phyloP scores from a whole-genome alignment of 2,888 invertebrate species.

The Hyposoter dolosus region DNA sequence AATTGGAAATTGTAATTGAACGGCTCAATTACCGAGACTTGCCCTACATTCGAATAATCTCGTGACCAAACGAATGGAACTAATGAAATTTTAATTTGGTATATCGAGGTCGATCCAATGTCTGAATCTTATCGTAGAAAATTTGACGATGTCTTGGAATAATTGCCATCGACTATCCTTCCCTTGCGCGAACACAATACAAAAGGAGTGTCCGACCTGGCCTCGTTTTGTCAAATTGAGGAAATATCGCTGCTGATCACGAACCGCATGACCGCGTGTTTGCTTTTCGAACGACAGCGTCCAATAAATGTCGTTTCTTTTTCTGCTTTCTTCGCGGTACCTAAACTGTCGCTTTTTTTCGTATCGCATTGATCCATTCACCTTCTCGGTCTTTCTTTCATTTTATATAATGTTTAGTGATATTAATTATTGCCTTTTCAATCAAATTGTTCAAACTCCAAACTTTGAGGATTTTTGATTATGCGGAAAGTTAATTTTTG shows the following conservation, averaged over 20 bases:
- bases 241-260: conserved; percentile 24
- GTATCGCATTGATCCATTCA: background rate
- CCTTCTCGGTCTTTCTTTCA: background rate
- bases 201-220: background rate
- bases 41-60: background rate
- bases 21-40: background rate
- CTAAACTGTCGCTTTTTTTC: background rate
- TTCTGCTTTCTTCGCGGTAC: background rate
- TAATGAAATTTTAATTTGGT: conserved; percentile 6
- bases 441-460: too few relatives aligned
- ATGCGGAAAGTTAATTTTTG: too few relatives aligned
- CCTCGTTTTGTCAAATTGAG: conserved; percentile 19
- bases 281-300: background rate
- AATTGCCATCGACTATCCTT: background rate
- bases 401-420: background rate
- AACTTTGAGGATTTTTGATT: too few relatives aligned
- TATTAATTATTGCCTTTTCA: background rate
- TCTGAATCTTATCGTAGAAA: background rate
- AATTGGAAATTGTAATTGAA: background rate
- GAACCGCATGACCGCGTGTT: conserved; percentile 6
- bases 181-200: conserved; percentile 1
- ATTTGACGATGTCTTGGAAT: background rate
- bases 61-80: background rate
- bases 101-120: background rate
- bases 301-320: background rate